Conservation (phyloP, 2,888 invertebrate species). For the Petrolisthes cinctipes region DNA sequence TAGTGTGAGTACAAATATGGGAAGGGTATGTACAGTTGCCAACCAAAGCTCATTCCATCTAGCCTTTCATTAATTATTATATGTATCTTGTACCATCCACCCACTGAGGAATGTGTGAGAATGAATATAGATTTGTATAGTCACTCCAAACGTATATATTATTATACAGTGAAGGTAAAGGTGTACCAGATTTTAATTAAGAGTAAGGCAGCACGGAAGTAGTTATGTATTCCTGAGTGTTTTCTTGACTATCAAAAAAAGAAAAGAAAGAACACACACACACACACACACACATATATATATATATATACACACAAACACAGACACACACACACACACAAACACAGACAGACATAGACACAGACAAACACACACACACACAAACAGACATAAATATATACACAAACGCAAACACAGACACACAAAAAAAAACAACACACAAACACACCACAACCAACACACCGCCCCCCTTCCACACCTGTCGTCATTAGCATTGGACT, state of each 20-base stretch:
- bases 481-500: neutral
- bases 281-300: constrained; percentile 13
- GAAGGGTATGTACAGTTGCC: too few species aligned
- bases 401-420: neutral
- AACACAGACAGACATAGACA: neutral
- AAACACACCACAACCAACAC: neutral
- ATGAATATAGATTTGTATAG: too few species aligned
- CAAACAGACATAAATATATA: neutral
- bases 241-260: neutral
- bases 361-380: constrained; percentile 12
- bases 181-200: too few species aligned
- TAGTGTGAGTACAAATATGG: neutral
- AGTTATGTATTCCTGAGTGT: constrained; percentile 4
- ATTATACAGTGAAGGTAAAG: too few species aligned
- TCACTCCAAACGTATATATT: too few species aligned
- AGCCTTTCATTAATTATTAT: too few species aligned
- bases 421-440: neutral
- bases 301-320: constrained; percentile 17
- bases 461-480: neutral
- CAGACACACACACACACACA: constrained; percentile 27
- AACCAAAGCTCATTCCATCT: too few species aligned
- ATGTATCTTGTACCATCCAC: too few species aligned
- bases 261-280: neutral
- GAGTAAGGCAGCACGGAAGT: constrained; percentile 9
- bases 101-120: too few species aligned